Base-by-base conservation (phyloP, 2,797 vertebrate species). In the Takifugu ocellatus region DNA sequence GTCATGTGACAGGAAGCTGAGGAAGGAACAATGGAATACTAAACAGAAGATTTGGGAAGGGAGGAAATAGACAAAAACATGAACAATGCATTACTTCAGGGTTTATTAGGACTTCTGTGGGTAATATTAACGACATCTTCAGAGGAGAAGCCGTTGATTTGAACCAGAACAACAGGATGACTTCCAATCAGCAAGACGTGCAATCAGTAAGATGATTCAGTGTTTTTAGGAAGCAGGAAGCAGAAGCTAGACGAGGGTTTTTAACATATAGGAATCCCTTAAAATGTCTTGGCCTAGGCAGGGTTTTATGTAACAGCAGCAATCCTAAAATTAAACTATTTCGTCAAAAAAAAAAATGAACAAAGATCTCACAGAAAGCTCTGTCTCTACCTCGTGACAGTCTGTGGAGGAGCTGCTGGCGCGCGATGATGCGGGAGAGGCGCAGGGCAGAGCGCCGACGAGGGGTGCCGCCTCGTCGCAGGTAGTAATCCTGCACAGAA, bases 381-480 rank as follows among this genome's bases (percentile, higher is more conserved):
- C 45, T 29, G 0, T 44, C 16, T 81, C 79, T 91, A 92, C 90
- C 91, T 92, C 79, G 75, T 51, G 56, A 62, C 68, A 91, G 79
- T 75, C 70, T 86, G 53, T 62, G 58, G 1, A 92, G 75, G 62
- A 91, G 82, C 77, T 88, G 89, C 61, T 88, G 67, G 36, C 90
- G 87, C 39, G 90, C 82, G 5, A 92, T 83, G 68, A 92, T 86
- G 48, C 90, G 89, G 0, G 89, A 90, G 66, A 91, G 84, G 5
- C 88, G 89, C 29, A 92, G 79, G 59, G 88, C 88, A 0, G 90
- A 91, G 42, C 88, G 86, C 8, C 81, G 79, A 1, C 67, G 71
- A 6, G 78, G 82, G 12, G 81, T 86, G 39, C 74, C 68, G 5
- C 87, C 88, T 75, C 91, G 84, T 66, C 90, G 85, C 78, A 91